Evolutionary conservation across 2,888 invertebrate genomes (phyloP).

Genomic region (Drosophila peninsularis): DNA sequence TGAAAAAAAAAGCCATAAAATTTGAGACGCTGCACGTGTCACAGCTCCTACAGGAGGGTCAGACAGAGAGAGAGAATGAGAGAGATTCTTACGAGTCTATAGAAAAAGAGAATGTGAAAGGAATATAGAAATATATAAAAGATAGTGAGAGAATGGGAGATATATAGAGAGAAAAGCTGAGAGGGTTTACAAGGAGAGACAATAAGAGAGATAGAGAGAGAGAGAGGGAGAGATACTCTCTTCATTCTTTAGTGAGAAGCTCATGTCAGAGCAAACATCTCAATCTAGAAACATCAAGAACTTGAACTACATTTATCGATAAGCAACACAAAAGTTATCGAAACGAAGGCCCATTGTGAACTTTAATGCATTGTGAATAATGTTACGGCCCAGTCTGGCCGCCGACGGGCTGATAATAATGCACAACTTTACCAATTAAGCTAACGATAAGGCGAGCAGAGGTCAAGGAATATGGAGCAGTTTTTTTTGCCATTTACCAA

Average conservation of each 20-base stretch:
- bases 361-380: constrained; percentile 35
- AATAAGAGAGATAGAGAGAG: not conserved
- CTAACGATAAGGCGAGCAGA: constrained; percentile 21
- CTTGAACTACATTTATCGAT: constrained; percentile 30
- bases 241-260: no score
- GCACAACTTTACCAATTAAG: constrained; percentile 68
- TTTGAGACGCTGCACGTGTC: constrained; percentile 53
- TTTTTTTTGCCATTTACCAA: constrained; percentile 3
- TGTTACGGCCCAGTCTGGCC: constrained; percentile 21
- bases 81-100: not conserved
- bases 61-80: not conserved
- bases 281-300: no score
- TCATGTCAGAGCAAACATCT: no score
- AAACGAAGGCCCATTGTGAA: constrained; percentile 20
- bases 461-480: constrained; percentile 8
- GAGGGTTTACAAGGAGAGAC: no score
- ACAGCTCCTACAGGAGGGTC: constrained; percentile 31
- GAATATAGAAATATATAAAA: not conserved
- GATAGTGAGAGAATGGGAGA: not conserved
- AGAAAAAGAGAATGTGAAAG: no score
- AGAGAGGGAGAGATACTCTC: not conserved
- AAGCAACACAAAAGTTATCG: constrained; percentile 20
- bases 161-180: not conserved
- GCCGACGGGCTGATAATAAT: constrained; percentile 16
- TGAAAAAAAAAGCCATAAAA: constrained; percentile 65